Percentiles rank a stretch among this genome's conserved stretches.
phyloP scores from a whole-genome alignment of 2,113 vertebrate genomes.

The Psettodes erumei region DNA sequence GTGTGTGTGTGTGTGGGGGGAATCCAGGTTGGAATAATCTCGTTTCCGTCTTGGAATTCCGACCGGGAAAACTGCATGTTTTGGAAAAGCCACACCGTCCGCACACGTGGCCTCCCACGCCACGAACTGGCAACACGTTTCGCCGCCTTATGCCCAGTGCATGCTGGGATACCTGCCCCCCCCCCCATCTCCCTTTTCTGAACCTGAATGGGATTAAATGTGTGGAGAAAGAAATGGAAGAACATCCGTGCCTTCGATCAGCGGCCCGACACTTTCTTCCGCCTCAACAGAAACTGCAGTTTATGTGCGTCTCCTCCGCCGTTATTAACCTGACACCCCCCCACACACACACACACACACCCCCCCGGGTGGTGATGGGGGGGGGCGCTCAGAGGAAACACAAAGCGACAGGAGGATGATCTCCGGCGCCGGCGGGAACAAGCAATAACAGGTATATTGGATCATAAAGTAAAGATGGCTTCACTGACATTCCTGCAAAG shows the following conservation, averaged over 20 bases:
- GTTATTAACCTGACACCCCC: too few species aligned
- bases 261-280: too few species aligned
- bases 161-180: conserved; percentile 30
- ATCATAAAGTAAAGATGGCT: conserved; percentile 52
- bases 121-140: conserved; percentile 15
- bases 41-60: conserved; percentile 31
- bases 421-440: conserved; percentile 11
- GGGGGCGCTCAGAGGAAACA: conserved; percentile 31
- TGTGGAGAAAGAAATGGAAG: conserved; percentile 33
- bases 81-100: conserved; percentile 38
- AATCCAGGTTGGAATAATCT: conserved; percentile 35
- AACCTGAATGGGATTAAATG: conserved; percentile 51
- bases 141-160: conserved; percentile 10
- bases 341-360: too few species aligned
- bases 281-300: conserved; percentile 37
- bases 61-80: conserved; percentile 39
- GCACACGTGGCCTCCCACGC: conserved; percentile 5
- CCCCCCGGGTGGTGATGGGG: conserved; percentile 25
- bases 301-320: conserved; percentile 26
- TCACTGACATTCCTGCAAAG: conserved; percentile 28
- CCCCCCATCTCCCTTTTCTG: background rate
- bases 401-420: conserved; percentile 58
- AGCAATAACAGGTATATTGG: conserved; percentile 61
- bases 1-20: too few species aligned
- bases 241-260: too few species aligned